Evolutionary conservation across 2,888 invertebrate genomes (phyloP).

Genomic region (Polietes domitor): DNA sequence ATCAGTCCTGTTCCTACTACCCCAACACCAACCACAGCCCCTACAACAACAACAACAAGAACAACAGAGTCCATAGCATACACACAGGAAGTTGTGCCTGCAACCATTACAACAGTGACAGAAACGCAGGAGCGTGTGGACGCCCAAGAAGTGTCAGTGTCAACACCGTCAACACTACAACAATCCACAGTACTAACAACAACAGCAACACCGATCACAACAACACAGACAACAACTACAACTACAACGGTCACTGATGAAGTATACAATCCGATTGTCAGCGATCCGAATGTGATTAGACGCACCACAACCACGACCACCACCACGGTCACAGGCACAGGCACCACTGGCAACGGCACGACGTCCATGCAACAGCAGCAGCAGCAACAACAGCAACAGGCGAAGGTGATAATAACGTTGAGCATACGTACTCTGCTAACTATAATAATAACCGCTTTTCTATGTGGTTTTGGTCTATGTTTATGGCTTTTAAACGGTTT

Average conservation of each 20-base stretch:
- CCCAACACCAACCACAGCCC: conserved; percentile 30
- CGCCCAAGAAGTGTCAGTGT: neutral
- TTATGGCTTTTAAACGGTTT: conserved; percentile 78
- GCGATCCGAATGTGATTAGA: conserved; percentile 68
- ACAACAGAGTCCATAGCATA: conserved; percentile 55
- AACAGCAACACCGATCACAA: conserved; percentile 55
- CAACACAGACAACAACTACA: conserved; percentile 68
- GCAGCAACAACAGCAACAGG: conserved; percentile 73
- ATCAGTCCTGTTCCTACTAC: conserved; percentile 33
- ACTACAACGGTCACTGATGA: conserved; percentile 72
- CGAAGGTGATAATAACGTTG: conserved; percentile 81
- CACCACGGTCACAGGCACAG: conserved; percentile 69
- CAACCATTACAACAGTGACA: conserved; percentile 38
- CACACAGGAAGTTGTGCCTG: conserved; percentile 35
- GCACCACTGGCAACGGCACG: conserved; percentile 35
- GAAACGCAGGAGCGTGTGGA: neutral
- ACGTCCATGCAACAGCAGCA: conserved; percentile 56
- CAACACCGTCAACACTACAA: conserved; percentile 33
- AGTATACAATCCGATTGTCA: conserved; percentile 65
- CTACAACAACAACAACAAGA: conserved; percentile 53
- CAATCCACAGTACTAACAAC: conserved; percentile 19
- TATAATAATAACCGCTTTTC: conserved; percentile 79
- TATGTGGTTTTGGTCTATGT: conserved; percentile 81
- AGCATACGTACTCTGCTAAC: conserved; percentile 79
- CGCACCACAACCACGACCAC: conserved; percentile 75